A percentile compares a stretch with the other conserved stretches of the same genome.
These are phyloP conservation scores for Malacosoma neustria DNA, from an alignment of 2,888 invertebrate species.

Conservation along the genomic window DNA sequence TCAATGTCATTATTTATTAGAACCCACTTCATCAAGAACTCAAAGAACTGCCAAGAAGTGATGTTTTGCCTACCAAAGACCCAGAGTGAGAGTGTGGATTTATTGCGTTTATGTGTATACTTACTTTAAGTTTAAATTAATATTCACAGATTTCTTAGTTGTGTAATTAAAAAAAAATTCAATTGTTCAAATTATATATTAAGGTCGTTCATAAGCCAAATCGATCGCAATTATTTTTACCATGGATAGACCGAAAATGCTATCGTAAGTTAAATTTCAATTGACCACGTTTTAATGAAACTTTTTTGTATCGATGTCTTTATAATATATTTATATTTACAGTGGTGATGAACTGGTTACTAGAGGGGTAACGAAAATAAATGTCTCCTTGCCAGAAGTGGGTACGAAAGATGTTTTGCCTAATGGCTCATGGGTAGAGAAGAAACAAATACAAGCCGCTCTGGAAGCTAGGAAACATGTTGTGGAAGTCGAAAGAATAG, in stretches of 20 bases:
- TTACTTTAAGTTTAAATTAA: background rate
- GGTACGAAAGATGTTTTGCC: conserved; percentile 72
- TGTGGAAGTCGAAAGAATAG: conserved; percentile 72
- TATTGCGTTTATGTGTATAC: too few relatives aligned
- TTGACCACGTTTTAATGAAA: too few relatives aligned
- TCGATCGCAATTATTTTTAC: conserved; percentile 5
- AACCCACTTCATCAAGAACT: too few relatives aligned
- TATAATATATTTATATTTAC: conserved; percentile 19
- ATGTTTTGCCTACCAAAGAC: too few relatives aligned
- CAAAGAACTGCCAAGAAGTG: too few relatives aligned
- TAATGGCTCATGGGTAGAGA: conserved; percentile 74
- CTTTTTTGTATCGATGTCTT: too few relatives aligned
- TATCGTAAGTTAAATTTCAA: conserved; percentile 52
- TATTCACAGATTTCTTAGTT: too few relatives aligned
- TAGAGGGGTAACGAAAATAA: conserved; percentile 53
- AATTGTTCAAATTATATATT: too few relatives aligned
- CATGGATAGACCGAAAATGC: conserved; percentile 27
- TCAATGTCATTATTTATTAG: too few relatives aligned
- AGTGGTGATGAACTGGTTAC: conserved; percentile 52
- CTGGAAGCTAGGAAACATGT: conserved; percentile 68
- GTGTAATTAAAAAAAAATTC: too few relatives aligned
- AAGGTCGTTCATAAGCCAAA: too few relatives aligned
- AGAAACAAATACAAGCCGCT: conserved; percentile 73
- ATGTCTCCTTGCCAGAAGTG: conserved; percentile 58
- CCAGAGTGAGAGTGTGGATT: too few relatives aligned